A percentile compares a stretch with the other conserved stretches of the same genome.
phyloP scores from a whole-genome alignment of 2,888 invertebrate genomes.

The Apamea sordens region DNA sequence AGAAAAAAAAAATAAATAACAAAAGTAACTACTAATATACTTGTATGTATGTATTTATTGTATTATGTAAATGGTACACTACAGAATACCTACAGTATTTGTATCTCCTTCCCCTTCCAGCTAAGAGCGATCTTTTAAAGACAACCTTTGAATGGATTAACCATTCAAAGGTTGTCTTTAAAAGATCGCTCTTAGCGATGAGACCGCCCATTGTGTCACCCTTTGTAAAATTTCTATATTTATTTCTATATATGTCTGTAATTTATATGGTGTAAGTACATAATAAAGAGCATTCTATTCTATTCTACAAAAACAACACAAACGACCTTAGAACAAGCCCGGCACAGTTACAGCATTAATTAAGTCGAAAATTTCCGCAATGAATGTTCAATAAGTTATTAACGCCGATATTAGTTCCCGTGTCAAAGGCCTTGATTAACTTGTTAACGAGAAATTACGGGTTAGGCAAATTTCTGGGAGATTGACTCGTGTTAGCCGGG shows the following conservation, averaged over 20 bases:
- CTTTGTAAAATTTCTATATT: background rate
- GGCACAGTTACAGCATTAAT: background rate
- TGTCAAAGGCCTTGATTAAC: slow-evolving; percentile 63
- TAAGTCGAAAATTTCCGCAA: slow-evolving; percentile 34
- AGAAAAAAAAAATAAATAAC: too few relatives aligned
- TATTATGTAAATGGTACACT: too few relatives aligned
- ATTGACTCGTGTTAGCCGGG: slow-evolving; percentile 44
- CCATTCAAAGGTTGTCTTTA: too few relatives aligned
- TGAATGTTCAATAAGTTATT: slow-evolving; percentile 55
- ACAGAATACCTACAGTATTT: too few relatives aligned
- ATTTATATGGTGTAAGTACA: background rate
- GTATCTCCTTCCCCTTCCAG: too few relatives aligned
- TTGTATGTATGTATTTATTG: too few relatives aligned
- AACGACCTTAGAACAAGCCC: background rate
- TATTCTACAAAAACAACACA: background rate
- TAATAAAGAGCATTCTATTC: background rate
- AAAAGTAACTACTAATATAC: background rate
- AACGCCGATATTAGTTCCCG: slow-evolving; percentile 57
- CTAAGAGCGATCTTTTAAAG: too few relatives aligned
- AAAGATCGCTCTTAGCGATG: too few relatives aligned
- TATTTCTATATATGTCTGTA: background rate
- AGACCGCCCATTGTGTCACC: too few relatives aligned
- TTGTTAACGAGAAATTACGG: slow-evolving; percentile 64
- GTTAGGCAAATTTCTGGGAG: slow-evolving; percentile 55
- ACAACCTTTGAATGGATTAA: too few relatives aligned